Percentiles rank a stretch among this genome's conserved stretches.
phyloP scores from a whole-genome alignment of 2,113 vertebrate genomes.

The Coturnix japonica region DNA sequence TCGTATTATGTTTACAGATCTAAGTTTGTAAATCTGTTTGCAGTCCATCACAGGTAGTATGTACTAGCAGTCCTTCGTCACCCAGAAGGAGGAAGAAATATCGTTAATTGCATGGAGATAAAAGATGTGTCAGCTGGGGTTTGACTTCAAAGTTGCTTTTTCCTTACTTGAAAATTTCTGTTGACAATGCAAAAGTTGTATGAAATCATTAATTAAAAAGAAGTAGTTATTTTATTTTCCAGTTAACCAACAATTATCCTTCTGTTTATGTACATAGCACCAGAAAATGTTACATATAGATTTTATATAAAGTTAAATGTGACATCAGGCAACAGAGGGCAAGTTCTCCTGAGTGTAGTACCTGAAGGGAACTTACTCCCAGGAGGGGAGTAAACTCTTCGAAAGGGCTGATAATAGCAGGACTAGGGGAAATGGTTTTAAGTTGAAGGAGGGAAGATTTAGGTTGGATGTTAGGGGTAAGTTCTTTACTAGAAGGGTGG shows the following conservation, averaged over 20 bases:
- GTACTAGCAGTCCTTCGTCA: rapidly evolving
- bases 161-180: not conserved
- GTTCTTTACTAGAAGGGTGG: too few species aligned
- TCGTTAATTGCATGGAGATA: rapidly evolving
- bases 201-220: not conserved
- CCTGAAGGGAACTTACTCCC: too few species aligned
- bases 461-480: too few species aligned
- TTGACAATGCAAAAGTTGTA: too few species aligned
- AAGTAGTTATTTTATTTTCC: not conserved
- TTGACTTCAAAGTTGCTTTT: not conserved
- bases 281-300: not conserved
- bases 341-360: not conserved
- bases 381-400: too few species aligned
- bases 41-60: not conserved
- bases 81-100: not conserved
- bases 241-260: not conserved
- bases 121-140: not conserved
- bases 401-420: too few species aligned
- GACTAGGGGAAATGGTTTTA: too few species aligned
- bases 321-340: not conserved
- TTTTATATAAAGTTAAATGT: not conserved
- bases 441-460: too few species aligned
- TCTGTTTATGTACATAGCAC: not conserved
- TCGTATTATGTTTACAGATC: not conserved
- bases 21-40: not conserved